Evolutionary conservation across 1,140 invertebrate species (phyloP).

Genomic region (Macrocentrus cingulum): DNA sequence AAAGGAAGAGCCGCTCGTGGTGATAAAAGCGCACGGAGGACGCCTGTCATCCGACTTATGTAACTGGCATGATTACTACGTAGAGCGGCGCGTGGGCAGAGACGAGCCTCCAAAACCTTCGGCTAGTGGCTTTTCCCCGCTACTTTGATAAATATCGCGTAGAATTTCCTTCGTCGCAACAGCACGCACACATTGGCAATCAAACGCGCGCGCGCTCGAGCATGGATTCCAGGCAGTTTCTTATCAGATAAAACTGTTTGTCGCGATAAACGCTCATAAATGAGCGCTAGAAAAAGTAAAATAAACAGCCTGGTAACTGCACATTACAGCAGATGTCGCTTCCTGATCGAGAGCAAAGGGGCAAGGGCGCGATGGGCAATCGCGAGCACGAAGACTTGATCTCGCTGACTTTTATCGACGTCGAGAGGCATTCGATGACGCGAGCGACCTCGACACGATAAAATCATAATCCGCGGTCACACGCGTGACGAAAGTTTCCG

Average conservation of each 20-base stretch:
- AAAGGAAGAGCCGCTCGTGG: too few relatives aligned
- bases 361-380: too few relatives aligned
- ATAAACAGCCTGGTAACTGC: too few relatives aligned
- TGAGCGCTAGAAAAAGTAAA: too few relatives aligned
- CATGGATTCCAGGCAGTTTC: too few relatives aligned
- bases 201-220: too few relatives aligned
- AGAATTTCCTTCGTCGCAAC: too few relatives aligned
- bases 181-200: too few relatives aligned
- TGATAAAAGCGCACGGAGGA: too few relatives aligned
- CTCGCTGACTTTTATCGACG: background rate
- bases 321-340: background rate
- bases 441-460: background rate
- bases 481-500: background rate
- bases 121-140: background rate
- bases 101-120: slow-evolving; percentile 17
- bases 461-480: slow-evolving; percentile 6
- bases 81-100: background rate
- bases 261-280: slow-evolving; percentile 12
- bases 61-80: slow-evolving; percentile 7
- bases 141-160: background rate
- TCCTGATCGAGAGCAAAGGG: background rate
- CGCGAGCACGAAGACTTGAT: background rate
- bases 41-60: background rate
- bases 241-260: slow-evolving; percentile 18
- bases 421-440: slow-evolving; percentile 4